Conservation (phyloP, 2,888 invertebrate species). For the Cynaeus angustus region DNA sequence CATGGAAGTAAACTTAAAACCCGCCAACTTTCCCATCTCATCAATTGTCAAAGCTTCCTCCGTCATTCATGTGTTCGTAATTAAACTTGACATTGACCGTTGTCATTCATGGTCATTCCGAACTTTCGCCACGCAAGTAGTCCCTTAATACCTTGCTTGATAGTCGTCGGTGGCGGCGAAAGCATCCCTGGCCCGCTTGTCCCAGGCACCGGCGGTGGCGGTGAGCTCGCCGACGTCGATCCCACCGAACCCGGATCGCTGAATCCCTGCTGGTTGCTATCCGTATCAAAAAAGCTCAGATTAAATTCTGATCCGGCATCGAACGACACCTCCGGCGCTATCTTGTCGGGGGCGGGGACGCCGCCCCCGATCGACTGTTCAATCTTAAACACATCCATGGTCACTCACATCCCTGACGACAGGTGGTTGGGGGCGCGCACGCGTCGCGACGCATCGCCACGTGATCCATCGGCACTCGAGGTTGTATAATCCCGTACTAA, state of each 20-base stretch:
- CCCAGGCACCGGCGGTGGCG: constrained; percentile 69
- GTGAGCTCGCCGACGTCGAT: constrained; percentile 72
- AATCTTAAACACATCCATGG: constrained; percentile 84
- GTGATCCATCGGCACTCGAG: constrained; percentile 65
- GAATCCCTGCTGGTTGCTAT: constrained; percentile 77
- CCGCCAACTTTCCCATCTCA: background rate
- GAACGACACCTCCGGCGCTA: constrained; percentile 80
- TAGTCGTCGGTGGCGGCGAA: constrained; percentile 65
- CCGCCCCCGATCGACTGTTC: constrained; percentile 79
- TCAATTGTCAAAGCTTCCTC: background rate
- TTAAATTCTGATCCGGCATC: constrained; percentile 87
- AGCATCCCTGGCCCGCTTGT: constrained; percentile 63
- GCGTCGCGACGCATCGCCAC: constrained; percentile 65
- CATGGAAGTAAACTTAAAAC: background rate
- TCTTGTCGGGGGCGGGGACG: constrained; percentile 77
- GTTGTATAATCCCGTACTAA: constrained; percentile 68
- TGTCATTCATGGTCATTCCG: constrained; percentile 20
- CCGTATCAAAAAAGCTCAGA: constrained; percentile 85
- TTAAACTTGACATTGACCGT: constrained; percentile 47
- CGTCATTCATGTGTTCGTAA: constrained; percentile 1
- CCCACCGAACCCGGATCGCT: constrained; percentile 80
- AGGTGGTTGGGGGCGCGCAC: constrained; percentile 62
- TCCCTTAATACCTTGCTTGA: constrained; percentile 68
- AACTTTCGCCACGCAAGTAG: background rate
- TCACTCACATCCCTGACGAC: constrained; percentile 55